Base-by-base conservation (phyloP, 2,113 vertebrate species). In the Actenoides lindsayi region DNA sequence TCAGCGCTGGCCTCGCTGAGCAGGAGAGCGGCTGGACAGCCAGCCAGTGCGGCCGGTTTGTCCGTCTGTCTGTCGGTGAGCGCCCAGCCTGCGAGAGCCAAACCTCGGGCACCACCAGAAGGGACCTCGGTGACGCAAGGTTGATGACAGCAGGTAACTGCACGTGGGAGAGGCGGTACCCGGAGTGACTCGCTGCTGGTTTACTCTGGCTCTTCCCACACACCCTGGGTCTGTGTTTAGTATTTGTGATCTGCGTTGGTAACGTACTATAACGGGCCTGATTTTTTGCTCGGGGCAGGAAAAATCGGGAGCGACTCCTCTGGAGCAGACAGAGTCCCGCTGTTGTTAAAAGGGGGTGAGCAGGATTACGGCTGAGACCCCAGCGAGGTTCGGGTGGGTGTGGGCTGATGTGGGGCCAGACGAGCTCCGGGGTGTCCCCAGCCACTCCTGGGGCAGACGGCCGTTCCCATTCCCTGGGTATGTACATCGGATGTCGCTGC, bases 61-160 rank as follows among this genome's bases (percentile, higher is more conserved):
- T 67, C 73, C 5, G 5, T n/a, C 70, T 24, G 9, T 16, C 31
- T 25, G 17, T 17, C 46, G 7, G 50, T 15, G n/a, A n/a, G n/a
- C n/a, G 25, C 37, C 42, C 81, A 44, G 48, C 41, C 48, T 0
- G 0, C 1, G 50, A 13, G 42, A 51, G 15, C 41, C 83, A 54
- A 13, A 37, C 67, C n/a, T n/a, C n/a, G n/a, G n/a, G n/a, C n/a
- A n/a, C n/a, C n/a, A 0, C 62, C 42, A 37, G 56, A 10, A 20
- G 65, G 79, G 50, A 48, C 81, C 30, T 46, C 0, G 9, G 59
- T 23, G 30, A n/a, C 4, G 1, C 1, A 2, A 11, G 87, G 64
- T 17, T 4, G 14, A 7, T 10, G 60, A 8, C 12, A 11, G 57
- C 2, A 1, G 0, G 0, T 31, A 13, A 16, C 39, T 2, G 4